These are phyloP conservation scores for Theonella swinhoei DNA, from an alignment of 37 sponge, comb jelly and placozoan genomes.

Conservation along the genomic window DNA sequence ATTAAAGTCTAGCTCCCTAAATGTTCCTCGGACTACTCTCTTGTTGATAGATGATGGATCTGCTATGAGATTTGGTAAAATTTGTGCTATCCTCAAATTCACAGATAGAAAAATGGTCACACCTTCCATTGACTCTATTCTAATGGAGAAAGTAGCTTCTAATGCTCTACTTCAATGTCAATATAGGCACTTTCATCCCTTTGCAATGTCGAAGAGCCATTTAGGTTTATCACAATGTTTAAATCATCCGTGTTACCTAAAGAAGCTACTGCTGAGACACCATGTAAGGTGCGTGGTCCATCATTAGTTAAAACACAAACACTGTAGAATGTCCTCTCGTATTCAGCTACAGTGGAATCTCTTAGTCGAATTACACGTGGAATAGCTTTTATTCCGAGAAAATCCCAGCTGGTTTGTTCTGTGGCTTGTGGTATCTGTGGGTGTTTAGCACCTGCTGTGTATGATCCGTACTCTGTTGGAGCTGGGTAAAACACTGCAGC, in stretches of 20 bases:
- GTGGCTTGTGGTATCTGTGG: neutral
- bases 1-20: slow-evolving; percentile 21
- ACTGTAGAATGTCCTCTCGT: slow-evolving; percentile 28
- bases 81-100: slow-evolving; percentile 6
- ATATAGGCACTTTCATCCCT: slow-evolving; percentile 6
- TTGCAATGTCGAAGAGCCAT: neutral
- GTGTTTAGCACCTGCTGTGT: slow-evolving; percentile 30
- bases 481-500: slow-evolving; percentile 17
- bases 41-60: slow-evolving; percentile 18
- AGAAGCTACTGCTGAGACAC: neutral
- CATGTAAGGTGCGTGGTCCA: slow-evolving; percentile 31
- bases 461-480: too few relatives aligned
- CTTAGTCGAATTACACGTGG: slow-evolving; percentile 3
- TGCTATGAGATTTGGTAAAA: slow-evolving; percentile 31
- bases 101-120: neutral
- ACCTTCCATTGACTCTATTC: slow-evolving; percentile 8
- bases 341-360: slow-evolving; percentile 2
- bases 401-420: neutral
- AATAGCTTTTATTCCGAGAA: too few relatives aligned
- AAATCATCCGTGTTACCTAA: neutral
- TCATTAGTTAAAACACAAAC: slow-evolving; percentile 30
- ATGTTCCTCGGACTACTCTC: slow-evolving; percentile 36
- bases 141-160: neutral
- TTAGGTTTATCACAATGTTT: neutral
- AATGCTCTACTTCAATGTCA: slow-evolving; percentile 15